Base-by-base conservation (phyloP, 1,140 invertebrate species). In the Cydia strobilella region DNA sequence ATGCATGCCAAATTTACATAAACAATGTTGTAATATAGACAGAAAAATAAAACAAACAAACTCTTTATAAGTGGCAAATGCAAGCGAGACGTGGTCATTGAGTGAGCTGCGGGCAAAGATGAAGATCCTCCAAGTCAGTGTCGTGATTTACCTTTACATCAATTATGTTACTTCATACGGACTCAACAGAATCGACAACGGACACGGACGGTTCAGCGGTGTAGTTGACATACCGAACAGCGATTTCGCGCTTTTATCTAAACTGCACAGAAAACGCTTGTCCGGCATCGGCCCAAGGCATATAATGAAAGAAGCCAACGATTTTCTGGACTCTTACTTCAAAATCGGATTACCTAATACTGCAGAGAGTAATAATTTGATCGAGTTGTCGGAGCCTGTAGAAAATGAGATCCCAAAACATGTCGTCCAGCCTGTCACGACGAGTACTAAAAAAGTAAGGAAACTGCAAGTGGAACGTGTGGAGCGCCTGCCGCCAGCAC, bases 1-100 rank as follows among this genome's bases (percentile, higher is more conserved):
- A 59, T 59, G 54, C 20, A 59, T 54, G 74, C 78, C 48, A 76
- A 77, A 80, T 81, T 78, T 85, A 85, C 85, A 84, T 86, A 78
- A 9, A 39, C 35, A 39, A 39, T 39, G 35, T 39, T 80, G 73
- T 77, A 74, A 65, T 75, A 72, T 73, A 74, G 51, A 35, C 54
- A 59, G 1, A 23, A 59, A 10, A 59, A 18, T 23, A 23, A 59
- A 59, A 23, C 54, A 23, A 59, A 59, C 54, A 59, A 59, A 59
- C 20, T 59, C 54, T 59, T 59, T 59, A 59, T 59, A 59, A 59
- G 54, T 20, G n/a, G 18, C 18, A 23, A 10, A 59, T 9, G 54
- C 7, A 23, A 20, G 54, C 7, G 9, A 59, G 5, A 23, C 7
- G 7, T 59, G 54, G 54, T 59, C 20, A 59, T 59, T 59, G 54